Base-by-base conservation (phyloP, 1,140 invertebrate genomes). In the Drosophila santomea region DNA sequence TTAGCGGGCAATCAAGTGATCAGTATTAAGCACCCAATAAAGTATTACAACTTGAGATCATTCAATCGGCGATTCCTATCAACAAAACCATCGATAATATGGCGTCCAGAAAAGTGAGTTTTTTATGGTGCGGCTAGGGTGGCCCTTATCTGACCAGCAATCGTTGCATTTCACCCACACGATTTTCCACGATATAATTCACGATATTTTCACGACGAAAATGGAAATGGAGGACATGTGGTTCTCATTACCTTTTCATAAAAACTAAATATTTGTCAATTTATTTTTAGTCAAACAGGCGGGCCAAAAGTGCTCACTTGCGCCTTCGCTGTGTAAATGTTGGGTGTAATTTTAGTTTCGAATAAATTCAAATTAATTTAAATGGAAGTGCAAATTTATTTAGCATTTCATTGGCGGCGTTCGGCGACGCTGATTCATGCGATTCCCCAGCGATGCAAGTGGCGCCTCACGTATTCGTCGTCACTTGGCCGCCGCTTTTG, bases 341-440 rank as follows among this genome's bases (percentile, higher is more conserved):
- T 73, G 56, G 47, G 78, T 88, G 76, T 77, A 71, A 80, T 71
- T 81, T 83, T 89, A 89, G 84, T 89, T 80, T 68, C 74, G 78
- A 78, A 89, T 89, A 89, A 89, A 89, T 89, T 89, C 59, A 74
- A 89, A 80, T 84, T 89, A 89, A 89, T 89, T 89, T 80, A 89
- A 89, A 78, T 89, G 84, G 84, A 89, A 89, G 85, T 84, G 80
- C 58, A 89, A 89, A 89, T 89, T 89, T 78, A 89, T 89, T 89
- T 73, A 80, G 85, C 85, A 80, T 89, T 89, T 84, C 74, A 89
- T 89, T 89, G 79, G 68, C 57, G 74, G 51, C 71, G 59, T 23
- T 20, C 28, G 23, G 32, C 45, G 60, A 14, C 41, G 72, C 59
- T 86, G 83, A 86, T 58, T 86, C 82, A 86, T 76, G 50, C 59